Percentiles rank a stretch among this genome's conserved stretches.
phyloP scores from a whole-genome alignment of 2,797 vertebrate species.

The Pelobates cultripes region DNA sequence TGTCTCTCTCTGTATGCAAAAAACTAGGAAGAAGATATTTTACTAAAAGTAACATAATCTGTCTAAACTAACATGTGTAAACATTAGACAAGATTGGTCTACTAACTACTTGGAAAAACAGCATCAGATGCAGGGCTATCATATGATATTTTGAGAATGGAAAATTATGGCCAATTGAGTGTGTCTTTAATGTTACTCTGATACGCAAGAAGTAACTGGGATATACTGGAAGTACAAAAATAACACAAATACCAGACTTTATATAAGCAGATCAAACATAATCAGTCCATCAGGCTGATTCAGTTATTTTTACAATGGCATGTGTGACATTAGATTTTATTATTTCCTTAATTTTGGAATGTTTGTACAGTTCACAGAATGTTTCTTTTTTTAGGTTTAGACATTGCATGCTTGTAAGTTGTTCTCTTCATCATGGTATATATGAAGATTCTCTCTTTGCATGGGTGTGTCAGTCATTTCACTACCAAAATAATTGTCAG shows the following conservation, averaged over 20 bases:
- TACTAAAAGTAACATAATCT: too few relatives aligned
- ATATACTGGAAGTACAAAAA: slow-evolving; percentile 1
- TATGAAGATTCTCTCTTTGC: too few relatives aligned
- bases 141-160: background rate
- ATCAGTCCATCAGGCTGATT: background rate
- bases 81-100: slow-evolving; percentile 2
- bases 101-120: background rate
- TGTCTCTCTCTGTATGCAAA: too few relatives aligned
- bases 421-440: too few relatives aligned
- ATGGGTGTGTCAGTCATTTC: too few relatives aligned
- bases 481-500: too few relatives aligned
- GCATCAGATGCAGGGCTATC: background rate
- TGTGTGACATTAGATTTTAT: too few relatives aligned
- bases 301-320: background rate
- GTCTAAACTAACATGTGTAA: background rate
- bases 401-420: too few relatives aligned
- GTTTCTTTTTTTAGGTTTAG: too few relatives aligned
- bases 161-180: background rate
- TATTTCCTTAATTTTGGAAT: too few relatives aligned
- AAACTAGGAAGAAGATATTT: too few relatives aligned
- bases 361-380: too few relatives aligned
- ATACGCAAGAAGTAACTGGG: background rate
- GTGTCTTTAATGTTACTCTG: background rate
- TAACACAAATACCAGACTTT: background rate
- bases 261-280: background rate